phyloP scores from a whole-genome alignment of 2,113 vertebrate species.

The Chloropsis hardwickii region DNA sequence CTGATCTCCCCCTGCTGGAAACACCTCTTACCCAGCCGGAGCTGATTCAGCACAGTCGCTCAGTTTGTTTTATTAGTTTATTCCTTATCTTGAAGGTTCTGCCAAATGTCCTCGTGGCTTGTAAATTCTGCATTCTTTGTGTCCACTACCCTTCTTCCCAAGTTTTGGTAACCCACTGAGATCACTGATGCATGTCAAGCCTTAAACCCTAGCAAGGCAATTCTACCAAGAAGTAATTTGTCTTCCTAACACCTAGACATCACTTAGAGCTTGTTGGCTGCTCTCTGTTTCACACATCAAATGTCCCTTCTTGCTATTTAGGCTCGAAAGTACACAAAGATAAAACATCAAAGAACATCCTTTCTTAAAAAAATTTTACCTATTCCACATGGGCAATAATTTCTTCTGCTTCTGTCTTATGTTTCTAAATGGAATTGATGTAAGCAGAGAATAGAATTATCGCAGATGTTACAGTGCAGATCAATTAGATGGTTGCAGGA shows the following conservation, averaged over 20 bases:
- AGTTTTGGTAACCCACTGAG: neutral
- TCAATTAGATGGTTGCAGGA: neutral
- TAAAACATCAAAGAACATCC: neutral
- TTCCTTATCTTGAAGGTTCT: neutral
- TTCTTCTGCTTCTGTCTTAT: neutral
- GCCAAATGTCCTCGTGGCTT: neutral
- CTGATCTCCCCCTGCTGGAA: neutral
- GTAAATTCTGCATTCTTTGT: neutral
- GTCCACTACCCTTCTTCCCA: neutral
- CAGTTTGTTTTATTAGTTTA: neutral
- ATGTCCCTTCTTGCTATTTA: neutral
- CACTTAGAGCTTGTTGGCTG: neutral
- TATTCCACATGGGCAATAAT: neutral
- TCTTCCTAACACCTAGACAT: neutral
- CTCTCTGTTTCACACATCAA: neutral
- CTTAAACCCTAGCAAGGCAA: neutral
- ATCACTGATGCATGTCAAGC: neutral
- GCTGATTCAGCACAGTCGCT: neutral
- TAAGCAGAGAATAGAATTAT: neutral
- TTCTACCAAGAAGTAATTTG: neutral
- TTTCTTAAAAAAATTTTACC: neutral
- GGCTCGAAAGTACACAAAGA: neutral
- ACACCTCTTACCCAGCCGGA: neutral
- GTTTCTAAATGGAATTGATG: neutral
- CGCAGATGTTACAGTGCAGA: neutral